Evolutionary conservation across 2,888 invertebrate species (phyloP), one percentile per base, ranked within the genome.

Genomic region (Campoletis raptor): DNA sequence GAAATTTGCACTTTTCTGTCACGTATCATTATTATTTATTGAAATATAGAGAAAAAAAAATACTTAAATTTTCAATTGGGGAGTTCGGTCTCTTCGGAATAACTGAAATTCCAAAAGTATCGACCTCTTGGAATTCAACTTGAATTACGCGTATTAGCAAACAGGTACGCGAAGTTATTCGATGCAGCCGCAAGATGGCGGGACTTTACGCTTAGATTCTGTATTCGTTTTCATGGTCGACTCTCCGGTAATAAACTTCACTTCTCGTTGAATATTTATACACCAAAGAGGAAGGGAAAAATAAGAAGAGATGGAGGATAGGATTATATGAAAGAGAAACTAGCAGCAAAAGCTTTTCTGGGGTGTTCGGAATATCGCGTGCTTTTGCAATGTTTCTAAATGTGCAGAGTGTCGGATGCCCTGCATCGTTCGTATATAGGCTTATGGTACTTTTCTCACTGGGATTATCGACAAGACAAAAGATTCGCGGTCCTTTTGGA

Each of bases 241-340:
- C 61, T 72, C 78, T 79, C 81, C 79, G 69, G 61, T 79, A 85
- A 80, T 83, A 82, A 85, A 85, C 66, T 69, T 67, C 81, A 37
- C 61, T 67, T 24, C 72, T 24, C 72, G 80, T 72, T 80, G 83
- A 83, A 86, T 80, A 85, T 85, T 82, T 80, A 85, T 82, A 76
- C 69, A 36, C 48, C 12, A 40, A 52, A 45, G 24, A 45, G 40
- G 36, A 52, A 7, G n/a, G 48, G 36, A 66, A 12, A 24, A 54
- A 42, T 6, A 52, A 15, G 42, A 6, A 69, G 52, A 69, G 36
- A 36, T 67, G 52, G 52, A 67, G 66, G 67, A 78, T 67, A 37
- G 76, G 70, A 76, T 45, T 45, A 54, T 40, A 24, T 45, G 45
- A 30, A 45, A 77, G 70, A 77, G 70, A 70, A 78, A 73, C 52